These are phyloP conservation scores for Proctacanthus coquilletti DNA, from an alignment of 1,140 invertebrate genomes.

Conservation along the genomic window DNA sequence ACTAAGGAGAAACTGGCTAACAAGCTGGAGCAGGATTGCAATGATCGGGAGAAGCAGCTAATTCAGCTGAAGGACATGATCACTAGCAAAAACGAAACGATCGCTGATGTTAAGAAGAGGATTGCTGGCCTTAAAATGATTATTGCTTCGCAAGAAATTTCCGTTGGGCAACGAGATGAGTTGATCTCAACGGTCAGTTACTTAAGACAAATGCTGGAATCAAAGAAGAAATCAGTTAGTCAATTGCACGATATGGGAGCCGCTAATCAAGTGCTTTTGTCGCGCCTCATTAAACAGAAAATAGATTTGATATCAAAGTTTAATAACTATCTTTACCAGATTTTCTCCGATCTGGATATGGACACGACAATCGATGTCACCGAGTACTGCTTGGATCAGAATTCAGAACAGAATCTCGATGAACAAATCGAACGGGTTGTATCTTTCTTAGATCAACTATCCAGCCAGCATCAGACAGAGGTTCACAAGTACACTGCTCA, in stretches of 20 bases:
- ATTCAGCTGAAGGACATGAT: conserved; percentile 7
- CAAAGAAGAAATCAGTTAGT: conserved; percentile 11
- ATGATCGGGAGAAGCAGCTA: conserved; percentile 4
- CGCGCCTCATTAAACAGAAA: conserved; percentile 17
- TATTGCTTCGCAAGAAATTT: conserved; percentile 2
- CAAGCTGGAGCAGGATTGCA: conserved; percentile 8
- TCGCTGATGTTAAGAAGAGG: background rate
- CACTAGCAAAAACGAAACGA: background rate
- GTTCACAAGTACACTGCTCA: too few species aligned
- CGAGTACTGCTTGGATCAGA: too few species aligned
- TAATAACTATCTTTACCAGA: too few species aligned
- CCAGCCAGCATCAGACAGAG: too few species aligned
- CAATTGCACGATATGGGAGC: conserved; percentile 10
- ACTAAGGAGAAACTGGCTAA: conserved; percentile 10
- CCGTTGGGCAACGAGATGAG: conserved; percentile 3
- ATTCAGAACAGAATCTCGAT: too few species aligned
- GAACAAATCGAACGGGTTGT: too few species aligned
- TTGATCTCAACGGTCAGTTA: conserved; percentile 4
- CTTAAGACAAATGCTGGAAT: conserved; percentile 7
- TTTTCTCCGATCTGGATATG: too few species aligned
- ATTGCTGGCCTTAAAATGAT: conserved; percentile 1
- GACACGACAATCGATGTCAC: too few species aligned
- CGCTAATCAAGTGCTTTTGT: conserved; percentile 17
- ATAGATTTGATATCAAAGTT: conserved; percentile 12
- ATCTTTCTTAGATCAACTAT: too few species aligned